Conservation (phyloP, 2,888 invertebrate species). For the Tethea ocularis region DNA sequence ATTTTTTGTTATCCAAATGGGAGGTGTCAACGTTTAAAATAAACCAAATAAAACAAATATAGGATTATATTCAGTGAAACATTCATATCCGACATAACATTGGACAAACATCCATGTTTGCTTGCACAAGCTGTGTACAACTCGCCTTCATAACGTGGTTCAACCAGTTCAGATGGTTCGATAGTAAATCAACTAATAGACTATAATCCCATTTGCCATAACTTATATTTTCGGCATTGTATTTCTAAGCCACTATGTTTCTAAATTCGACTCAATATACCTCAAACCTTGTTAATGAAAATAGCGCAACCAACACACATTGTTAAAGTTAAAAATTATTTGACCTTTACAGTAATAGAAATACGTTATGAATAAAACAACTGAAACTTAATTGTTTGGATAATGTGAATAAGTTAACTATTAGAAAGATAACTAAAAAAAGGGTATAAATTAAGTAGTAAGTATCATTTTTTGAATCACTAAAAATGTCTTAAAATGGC, state of each 20-base stretch:
- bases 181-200: slow-evolving; percentile 54
- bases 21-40: slow-evolving; percentile 52
- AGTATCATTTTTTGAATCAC: slow-evolving; percentile 51
- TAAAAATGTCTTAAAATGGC: slow-evolving; percentile 73
- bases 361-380: slow-evolving; percentile 10
- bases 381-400: slow-evolving; percentile 11
- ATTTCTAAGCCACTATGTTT: slow-evolving; percentile 68
- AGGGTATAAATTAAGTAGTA: slow-evolving; percentile 59
- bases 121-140: slow-evolving; percentile 62
- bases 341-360: slow-evolving; percentile 15
- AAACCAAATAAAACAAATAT: slow-evolving; percentile 82
- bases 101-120: slow-evolving; percentile 63
- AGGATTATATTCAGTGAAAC: slow-evolving; percentile 83
- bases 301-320: slow-evolving; percentile 69
- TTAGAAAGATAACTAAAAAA: slow-evolving; percentile 36
- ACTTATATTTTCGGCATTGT: slow-evolving; percentile 56
- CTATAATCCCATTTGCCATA: slow-evolving; percentile 77
- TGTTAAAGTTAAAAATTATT: slow-evolving; percentile 54
- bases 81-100: slow-evolving; percentile 59
- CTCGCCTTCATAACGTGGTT: slow-evolving; percentile 43
- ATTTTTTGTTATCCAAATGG: slow-evolving; percentile 25
- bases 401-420: slow-evolving; percentile 34
- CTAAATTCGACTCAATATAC: slow-evolving; percentile 67
- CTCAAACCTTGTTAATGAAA: slow-evolving; percentile 76
- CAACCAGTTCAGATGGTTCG: slow-evolving; percentile 45